Base-by-base conservation (phyloP, 2,113 vertebrate genomes). In the Alexandromys fortis region DNA sequence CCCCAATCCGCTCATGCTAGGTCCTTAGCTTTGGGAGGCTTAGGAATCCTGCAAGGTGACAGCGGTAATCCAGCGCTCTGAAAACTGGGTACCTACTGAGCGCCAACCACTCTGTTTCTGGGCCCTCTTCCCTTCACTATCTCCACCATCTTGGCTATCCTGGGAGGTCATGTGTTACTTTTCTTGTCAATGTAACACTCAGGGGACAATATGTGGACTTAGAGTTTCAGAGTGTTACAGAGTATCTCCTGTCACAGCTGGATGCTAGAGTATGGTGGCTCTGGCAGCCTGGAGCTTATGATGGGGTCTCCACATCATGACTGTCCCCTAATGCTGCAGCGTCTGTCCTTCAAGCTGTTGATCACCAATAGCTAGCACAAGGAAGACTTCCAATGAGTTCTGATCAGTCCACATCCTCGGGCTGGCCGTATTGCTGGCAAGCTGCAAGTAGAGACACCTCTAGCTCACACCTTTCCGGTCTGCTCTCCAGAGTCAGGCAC, bases 281-380 rank as follows among this genome's bases (percentile, higher is more conserved):
- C 4, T 1, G 0, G 7, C 49, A 89, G 68, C 68, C 24, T 19
- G 26, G 24, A 42, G 49, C 35, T 42, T 28, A 73, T 6, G 21
- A 19, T 58, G n/a, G n/a, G 35, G 12, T n/a, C 49, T 28, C 33
- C 67, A 52, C 21, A 26, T n/a, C 45, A 13, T n/a, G 21, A 3
- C 42, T 30, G 4, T 22, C 67, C 81, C 58, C 24, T 30, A 24
- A 28, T 1, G 30, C 38, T 22, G 8, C 16, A 17, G 67, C 65
- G 14, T 61, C 65, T 90, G 30, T 58, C 65, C 30, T 83, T 85
- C 42, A 30, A 75, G 45, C 68, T 75, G 45, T 14, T 87, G 93
- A 49, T 72, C 81, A 61, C 72, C 79, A 95, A 76, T 67, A 58
- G n/a, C 75, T 68, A 68, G 47, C 79, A 65, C 11, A 90, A 42